Evolutionary conservation across 1,140 invertebrate genomes (phyloP).

Genomic region (Pantala flavescens): DNA sequence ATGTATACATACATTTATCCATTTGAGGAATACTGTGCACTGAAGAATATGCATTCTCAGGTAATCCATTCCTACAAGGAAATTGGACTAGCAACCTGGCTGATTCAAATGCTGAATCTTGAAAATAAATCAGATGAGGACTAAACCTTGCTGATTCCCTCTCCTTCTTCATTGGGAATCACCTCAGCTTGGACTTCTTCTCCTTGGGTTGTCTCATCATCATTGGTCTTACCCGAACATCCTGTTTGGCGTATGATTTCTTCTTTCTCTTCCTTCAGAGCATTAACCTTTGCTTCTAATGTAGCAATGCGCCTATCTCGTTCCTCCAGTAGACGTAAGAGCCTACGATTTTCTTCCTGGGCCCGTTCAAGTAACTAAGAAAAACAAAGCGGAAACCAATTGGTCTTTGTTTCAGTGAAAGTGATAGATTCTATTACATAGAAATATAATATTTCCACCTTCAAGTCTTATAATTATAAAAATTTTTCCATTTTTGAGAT

Average conservation of each 20-base stretch:
- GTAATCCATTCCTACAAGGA: not conserved
- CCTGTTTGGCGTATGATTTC: not conserved
- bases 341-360: conserved; percentile 43
- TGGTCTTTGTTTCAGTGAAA: not conserved
- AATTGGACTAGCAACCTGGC: not conserved
- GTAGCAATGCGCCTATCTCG: conserved; percentile 44
- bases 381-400: conserved; percentile 11
- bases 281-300: conserved; percentile 34
- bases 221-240: not conserved
- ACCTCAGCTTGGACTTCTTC: not conserved
- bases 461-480: too few species aligned
- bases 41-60: not conserved
- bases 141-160: not conserved
- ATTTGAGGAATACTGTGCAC: not conserved
- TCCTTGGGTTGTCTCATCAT: not conserved
- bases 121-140: not conserved
- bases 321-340: conserved; percentile 42
- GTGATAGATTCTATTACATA: too few species aligned
- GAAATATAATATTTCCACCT: too few species aligned
- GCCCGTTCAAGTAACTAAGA: conserved; percentile 39
- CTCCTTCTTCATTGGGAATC: not conserved
- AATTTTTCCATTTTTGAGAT: too few species aligned
- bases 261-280: not conserved
- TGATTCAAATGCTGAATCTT: not conserved
- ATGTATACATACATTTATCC: too few species aligned